phyloP scores from a whole-genome alignment of 1,140 invertebrate species.

The Laupala kohalensis region DNA sequence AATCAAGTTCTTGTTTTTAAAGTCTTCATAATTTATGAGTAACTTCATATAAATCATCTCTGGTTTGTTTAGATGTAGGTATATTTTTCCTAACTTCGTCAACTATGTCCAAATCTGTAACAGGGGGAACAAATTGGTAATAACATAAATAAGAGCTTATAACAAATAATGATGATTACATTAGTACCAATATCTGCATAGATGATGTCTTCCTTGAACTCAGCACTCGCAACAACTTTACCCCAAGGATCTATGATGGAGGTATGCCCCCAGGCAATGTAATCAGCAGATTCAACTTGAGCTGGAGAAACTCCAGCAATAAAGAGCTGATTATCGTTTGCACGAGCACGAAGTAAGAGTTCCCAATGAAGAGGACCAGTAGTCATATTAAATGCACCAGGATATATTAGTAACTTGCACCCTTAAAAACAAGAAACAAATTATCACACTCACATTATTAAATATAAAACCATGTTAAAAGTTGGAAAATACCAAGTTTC shows the following conservation, averaged over 20 bases:
- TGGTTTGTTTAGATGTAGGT: slow-evolving; percentile 59
- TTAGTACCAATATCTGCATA: slow-evolving; percentile 56
- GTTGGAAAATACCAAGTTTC: neutral
- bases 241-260: slow-evolving; percentile 81
- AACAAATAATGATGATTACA: neutral
- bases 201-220: slow-evolving; percentile 50
- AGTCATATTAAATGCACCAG: slow-evolving; percentile 92
- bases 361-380: slow-evolving; percentile 91
- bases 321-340: slow-evolving; percentile 77
- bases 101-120: slow-evolving; percentile 55
- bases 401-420: slow-evolving; percentile 75
- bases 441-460: neutral
- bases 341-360: slow-evolving; percentile 60
- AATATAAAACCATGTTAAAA: too few relatives aligned
- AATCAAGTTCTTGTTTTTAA: too few relatives aligned
- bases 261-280: slow-evolving; percentile 83
- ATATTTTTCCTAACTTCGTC: slow-evolving; percentile 68
- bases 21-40: too few relatives aligned
- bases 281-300: slow-evolving; percentile 50
- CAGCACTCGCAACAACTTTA: slow-evolving; percentile 53
- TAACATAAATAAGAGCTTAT: slow-evolving; percentile 2
- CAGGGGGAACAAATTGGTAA: slow-evolving; percentile 15
- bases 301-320: slow-evolving; percentile 66
- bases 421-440: slow-evolving; percentile 33
- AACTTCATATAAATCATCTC: slow-evolving; percentile 65